phyloP scores from a whole-genome alignment of 2,888 invertebrate species.

The Drosophila differens region DNA sequence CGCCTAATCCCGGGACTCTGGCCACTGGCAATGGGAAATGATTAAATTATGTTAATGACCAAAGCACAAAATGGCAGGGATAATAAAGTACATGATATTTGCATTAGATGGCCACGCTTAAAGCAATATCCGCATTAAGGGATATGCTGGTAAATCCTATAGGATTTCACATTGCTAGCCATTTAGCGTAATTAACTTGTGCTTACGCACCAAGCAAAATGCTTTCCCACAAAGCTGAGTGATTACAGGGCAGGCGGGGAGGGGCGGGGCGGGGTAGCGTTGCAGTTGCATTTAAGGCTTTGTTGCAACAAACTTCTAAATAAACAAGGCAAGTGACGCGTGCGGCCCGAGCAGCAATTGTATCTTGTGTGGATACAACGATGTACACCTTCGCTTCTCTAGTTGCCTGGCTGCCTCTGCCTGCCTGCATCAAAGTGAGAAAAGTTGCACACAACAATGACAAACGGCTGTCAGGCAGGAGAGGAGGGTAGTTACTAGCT shows the following conservation, averaged over 20 bases:
- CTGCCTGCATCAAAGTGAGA: slow-evolving; percentile 64
- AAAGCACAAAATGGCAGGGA: slow-evolving; percentile 10
- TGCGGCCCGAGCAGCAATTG: slow-evolving; percentile 67
- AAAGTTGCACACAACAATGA: slow-evolving; percentile 79
- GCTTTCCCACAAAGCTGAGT: slow-evolving; percentile 68
- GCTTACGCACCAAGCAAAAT: slow-evolving; percentile 34
- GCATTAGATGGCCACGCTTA: slow-evolving; percentile 45
- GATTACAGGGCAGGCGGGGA: slow-evolving; percentile 13
- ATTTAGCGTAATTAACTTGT: slow-evolving; percentile 66
- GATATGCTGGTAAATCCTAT: slow-evolving; percentile 31
- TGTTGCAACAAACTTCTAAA: slow-evolving; percentile 63
- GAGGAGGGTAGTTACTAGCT: slow-evolving; percentile 45
- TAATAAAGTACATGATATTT: slow-evolving; percentile 62
- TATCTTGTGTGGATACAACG: slow-evolving; percentile 68
- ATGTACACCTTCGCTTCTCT: not conserved
- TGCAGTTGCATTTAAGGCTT: slow-evolving; percentile 54
- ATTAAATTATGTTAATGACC: slow-evolving; percentile 60
- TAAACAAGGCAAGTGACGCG: slow-evolving; percentile 72
- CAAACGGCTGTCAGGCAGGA: slow-evolving; percentile 54
- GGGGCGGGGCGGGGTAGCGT: not conserved
- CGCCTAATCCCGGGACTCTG: slow-evolving; percentile 29
- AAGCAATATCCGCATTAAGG: slow-evolving; percentile 50
- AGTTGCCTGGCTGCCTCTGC: not conserved
- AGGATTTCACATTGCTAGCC: slow-evolving; percentile 23
- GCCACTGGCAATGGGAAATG: slow-evolving; percentile 62